A percentile compares a stretch with the other conserved stretches of the same genome.
phyloP scores from a whole-genome alignment of 2,888 invertebrate genomes.

The Hedychridium roseum region DNA sequence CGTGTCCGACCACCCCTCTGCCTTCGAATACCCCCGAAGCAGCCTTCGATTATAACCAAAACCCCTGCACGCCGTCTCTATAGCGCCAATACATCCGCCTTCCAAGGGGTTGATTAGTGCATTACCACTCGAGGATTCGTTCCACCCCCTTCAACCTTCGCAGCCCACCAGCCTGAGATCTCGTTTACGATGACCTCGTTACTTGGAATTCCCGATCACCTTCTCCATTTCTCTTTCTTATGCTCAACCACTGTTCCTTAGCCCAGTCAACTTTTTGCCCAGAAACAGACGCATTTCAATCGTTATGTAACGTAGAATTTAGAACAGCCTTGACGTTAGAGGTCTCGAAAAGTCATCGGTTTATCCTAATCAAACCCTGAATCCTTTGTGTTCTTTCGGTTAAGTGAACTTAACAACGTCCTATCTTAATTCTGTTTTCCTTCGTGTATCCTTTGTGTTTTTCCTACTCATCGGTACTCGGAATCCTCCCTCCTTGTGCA shows the following conservation, averaged over 20 bases:
- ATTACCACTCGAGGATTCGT: slow-evolving; percentile 53
- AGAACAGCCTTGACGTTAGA: too few relatives aligned
- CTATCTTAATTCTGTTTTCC: too few relatives aligned
- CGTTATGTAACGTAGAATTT: too few relatives aligned
- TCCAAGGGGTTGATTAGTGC: slow-evolving; percentile 57
- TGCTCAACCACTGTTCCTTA: too few relatives aligned
- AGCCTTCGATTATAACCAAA: slow-evolving; percentile 59
- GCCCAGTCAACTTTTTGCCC: too few relatives aligned
- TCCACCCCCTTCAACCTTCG: slow-evolving; percentile 32
- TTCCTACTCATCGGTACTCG: not conserved
- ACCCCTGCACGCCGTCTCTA: slow-evolving; percentile 42
- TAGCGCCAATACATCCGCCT: slow-evolving; percentile 51
- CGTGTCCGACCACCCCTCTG: slow-evolving; percentile 43
- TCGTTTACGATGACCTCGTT: not conserved
- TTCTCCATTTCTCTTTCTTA: not conserved
- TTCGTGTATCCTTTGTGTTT: not conserved
- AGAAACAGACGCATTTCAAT: too few relatives aligned
- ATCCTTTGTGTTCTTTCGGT: too few relatives aligned
- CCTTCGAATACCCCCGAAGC: slow-evolving; percentile 40
- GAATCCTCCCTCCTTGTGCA: not conserved
- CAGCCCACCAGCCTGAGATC: too few relatives aligned
- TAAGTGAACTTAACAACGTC: too few relatives aligned
- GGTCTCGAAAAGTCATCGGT: too few relatives aligned
- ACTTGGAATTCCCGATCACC: not conserved
- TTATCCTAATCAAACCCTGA: too few relatives aligned